Percentiles rank a stretch among this genome's conserved stretches.
Conservation (phyloP, 2,888 invertebrate genomes). For the Heliconius cydno region DNA sequence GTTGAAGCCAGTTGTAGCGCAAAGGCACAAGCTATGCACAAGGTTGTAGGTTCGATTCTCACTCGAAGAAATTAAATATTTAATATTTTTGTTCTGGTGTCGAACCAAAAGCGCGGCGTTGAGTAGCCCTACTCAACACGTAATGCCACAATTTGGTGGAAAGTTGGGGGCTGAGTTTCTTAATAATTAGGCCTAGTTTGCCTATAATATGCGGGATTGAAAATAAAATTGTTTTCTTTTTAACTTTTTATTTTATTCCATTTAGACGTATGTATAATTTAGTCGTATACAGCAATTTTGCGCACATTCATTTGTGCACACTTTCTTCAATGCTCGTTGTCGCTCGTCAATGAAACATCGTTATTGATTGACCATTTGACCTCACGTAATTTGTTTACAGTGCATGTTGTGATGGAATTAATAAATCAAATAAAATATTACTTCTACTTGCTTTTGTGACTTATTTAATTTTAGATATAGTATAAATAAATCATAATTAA, state of each 20-base stretch:
- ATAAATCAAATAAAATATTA: constrained; percentile 53
- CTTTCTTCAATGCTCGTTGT: constrained; percentile 50
- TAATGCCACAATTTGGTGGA: no score
- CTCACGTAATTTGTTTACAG: constrained; percentile 59
- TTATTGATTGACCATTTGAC: constrained; percentile 66
- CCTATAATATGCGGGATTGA: no score
- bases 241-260: neutral
- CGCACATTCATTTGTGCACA: constrained; percentile 46
- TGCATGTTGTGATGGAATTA: constrained; percentile 56
- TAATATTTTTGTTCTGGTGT: no score
- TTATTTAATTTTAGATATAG: constrained; percentile 33
- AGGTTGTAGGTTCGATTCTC: no score
- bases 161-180: no score
- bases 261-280: constrained; percentile 20
- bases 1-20: no score
- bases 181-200: no score
- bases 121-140: no score
- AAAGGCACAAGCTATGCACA: no score
- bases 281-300: constrained; percentile 34
- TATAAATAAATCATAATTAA: constrained; percentile 30
- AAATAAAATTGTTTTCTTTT: constrained; percentile 9
- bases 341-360: constrained; percentile 58
- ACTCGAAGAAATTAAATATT: no score
- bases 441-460: constrained; percentile 41
- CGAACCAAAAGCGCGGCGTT: no score